Base-by-base conservation (phyloP, 2,888 invertebrate genomes). In the Phortica magna region DNA sequence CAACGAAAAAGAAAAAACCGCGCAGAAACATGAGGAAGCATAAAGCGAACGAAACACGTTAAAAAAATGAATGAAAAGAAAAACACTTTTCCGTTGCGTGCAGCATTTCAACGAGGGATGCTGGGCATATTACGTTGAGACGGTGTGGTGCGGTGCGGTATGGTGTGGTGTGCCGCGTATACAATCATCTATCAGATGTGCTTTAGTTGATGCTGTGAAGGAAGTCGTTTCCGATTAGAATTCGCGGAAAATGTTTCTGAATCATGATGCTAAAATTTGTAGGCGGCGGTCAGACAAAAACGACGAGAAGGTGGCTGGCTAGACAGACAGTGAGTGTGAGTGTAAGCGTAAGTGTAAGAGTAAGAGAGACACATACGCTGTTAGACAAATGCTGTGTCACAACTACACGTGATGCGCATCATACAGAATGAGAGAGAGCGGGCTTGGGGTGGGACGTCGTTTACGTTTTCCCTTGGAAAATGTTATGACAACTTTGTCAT, bases 1-100 rank as follows among this genome's bases (percentile, higher is more conserved):
- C n/a, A n/a, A n/a, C n/a, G n/a, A n/a, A n/a, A n/a, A n/a, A n/a
- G 7, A 73, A 57, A 43, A 43, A 53, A n/a, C 53, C 53, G 14
- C 59, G 53, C 64, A 64, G 59, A 70, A 74, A 74, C 39, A 61
- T 72, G 9, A 75, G 41, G 61, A 53, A 41, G 9, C 48, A 48
- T 41, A 70, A 76, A 64, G 42, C 31, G 68, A 57, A 67, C 43
- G 55, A 70, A 55, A 73, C 73, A 78, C 83, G 78, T 79, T 83
- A 81, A 85, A 83, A 87, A 61, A 53, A 65, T 43, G 65, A 12
- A 61, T 42, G 14, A 17, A 74, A 83, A 82, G 83, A 83, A 86
- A 88, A 88, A 84, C 81, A 83, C 82, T 88, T 88, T 89, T 88
- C 89, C 88, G 83, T 81, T 75, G 79, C 73, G 68, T 64, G 67